Base-by-base conservation (phyloP, 1,140 invertebrate genomes). In the Varroa destructor region DNA sequence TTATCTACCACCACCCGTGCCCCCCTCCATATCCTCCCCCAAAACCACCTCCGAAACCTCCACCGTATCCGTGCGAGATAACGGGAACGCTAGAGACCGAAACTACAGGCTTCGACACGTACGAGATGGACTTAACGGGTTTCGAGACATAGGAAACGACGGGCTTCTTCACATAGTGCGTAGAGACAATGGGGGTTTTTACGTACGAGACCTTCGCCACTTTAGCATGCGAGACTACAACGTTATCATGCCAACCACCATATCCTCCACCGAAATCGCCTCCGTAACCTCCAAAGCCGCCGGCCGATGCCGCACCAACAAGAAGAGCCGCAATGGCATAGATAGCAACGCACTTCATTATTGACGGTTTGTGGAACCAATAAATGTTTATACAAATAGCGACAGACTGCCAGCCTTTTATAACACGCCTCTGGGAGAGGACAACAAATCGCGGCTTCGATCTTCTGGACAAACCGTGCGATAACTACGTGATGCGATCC, bases 91-190 rank as follows among this genome's bases (percentile, higher is more conserved):
- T 67, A 8, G 40, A 46, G 3, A 67, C 61, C 12, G 61, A 67
- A 14, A 67, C 61, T 5, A 67, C 61, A 46, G 61, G 61, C 61
- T 67, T 67, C 61, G 61, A 67, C 5, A 67, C 61, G 61, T 67
- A 67, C 61, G 61, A 67, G 61, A 67, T 67, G 61, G 61, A 25
- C 36, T 67, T 67, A 1, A 67, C 61, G 10, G 61, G 61, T 8
- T 67, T 67, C 61, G 61, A 67, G 2, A 67, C 46, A 46, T 67
- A 67, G 61, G 61, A 67, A 40, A 67, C 61, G 37, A 67, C 37
- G 61, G 61, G 61, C 3, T 67, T 40, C 46, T 67, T 67, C 61
- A 67, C 61, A 46, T 67, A 67, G 36, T 14, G 40, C 1, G 61
- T 67, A 12, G 61, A 67, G 1, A 67, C 61, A 37, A 67, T 46